phyloP scores from a whole-genome alignment of 2,113 vertebrate genomes.

The Neotoma lepida region DNA sequence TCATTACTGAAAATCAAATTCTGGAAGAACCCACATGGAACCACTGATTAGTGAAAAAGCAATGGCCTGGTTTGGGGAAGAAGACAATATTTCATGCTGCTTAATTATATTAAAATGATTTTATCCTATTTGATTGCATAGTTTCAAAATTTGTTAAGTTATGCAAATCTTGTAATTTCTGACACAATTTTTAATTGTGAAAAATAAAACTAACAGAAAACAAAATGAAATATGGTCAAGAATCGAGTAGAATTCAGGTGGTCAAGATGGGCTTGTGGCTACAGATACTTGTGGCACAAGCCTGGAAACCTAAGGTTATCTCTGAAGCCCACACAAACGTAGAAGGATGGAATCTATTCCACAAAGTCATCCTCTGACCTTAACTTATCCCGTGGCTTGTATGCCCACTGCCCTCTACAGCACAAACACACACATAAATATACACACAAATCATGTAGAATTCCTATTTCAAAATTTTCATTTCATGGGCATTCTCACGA shows the following conservation, averaged over 20 bases:
- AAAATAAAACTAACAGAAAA: not conserved
- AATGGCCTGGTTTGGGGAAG: not conserved
- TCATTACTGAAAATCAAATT: not conserved
- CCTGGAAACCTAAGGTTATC: no score
- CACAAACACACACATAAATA: not conserved
- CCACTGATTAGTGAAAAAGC: not conserved
- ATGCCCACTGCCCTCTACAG: not conserved
- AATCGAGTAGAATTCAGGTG: not conserved
- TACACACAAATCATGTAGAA: not conserved
- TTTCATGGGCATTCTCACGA: not conserved
- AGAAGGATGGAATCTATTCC: not conserved
- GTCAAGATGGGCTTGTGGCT: not conserved
- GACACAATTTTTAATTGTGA: slow-evolving; percentile 4
- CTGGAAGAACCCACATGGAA: not conserved
- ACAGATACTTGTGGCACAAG: not conserved
- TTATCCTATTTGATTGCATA: not conserved
- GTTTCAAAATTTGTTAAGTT: not conserved
- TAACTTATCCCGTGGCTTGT: not conserved
- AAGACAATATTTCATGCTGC: not conserved
- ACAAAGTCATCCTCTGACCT: not conserved
- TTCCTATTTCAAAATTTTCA: slow-evolving; percentile 18
- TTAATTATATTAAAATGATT: slow-evolving; percentile 5
- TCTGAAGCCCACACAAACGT: not conserved
- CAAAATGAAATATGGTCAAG: not conserved
- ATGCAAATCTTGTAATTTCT: not conserved